Evolutionary conservation across 2,888 invertebrate species (phyloP).

Genomic region (Metallyticus violacea): DNA sequence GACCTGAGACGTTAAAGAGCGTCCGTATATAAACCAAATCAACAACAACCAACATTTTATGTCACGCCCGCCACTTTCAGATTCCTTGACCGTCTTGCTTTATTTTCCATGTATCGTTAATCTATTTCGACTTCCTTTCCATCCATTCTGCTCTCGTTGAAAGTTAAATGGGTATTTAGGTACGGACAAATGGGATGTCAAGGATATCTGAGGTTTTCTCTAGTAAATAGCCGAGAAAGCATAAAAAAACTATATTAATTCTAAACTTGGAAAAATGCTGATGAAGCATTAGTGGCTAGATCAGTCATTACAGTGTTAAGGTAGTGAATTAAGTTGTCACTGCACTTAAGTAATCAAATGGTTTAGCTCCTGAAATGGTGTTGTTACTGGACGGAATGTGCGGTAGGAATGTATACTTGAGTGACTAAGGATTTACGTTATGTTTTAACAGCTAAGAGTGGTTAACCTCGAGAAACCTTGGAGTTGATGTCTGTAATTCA

Average conservation of each 20-base stretch:
- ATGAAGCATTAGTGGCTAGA: too few species aligned
- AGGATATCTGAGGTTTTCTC: not conserved
- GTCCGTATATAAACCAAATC: too few species aligned
- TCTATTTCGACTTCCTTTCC: too few species aligned
- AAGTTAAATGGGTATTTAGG: too few species aligned
- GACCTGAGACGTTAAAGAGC: too few species aligned
- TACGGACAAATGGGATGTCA: too few species aligned
- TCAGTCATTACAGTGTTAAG: not conserved
- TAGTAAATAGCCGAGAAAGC: not conserved
- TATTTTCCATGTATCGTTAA: too few species aligned
- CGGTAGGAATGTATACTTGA: not conserved
- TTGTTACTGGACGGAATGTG: not conserved
- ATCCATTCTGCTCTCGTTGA: too few species aligned
- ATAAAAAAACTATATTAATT: not conserved
- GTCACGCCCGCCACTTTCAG: too few species aligned
- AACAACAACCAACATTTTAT: too few species aligned
- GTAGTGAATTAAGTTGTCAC: not conserved
- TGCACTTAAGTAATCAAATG: too few species aligned
- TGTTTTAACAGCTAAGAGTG: not conserved
- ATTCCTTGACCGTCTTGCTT: too few species aligned
- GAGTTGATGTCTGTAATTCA: not conserved
- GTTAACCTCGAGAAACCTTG: not conserved
- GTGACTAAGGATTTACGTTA: not conserved
- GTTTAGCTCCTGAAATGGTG: not conserved
- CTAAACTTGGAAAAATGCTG: not conserved